Evolutionary conservation across 64 coral and sea anemone genomes (phyloP).

Genomic region (Pocillopora damicornis): DNA sequence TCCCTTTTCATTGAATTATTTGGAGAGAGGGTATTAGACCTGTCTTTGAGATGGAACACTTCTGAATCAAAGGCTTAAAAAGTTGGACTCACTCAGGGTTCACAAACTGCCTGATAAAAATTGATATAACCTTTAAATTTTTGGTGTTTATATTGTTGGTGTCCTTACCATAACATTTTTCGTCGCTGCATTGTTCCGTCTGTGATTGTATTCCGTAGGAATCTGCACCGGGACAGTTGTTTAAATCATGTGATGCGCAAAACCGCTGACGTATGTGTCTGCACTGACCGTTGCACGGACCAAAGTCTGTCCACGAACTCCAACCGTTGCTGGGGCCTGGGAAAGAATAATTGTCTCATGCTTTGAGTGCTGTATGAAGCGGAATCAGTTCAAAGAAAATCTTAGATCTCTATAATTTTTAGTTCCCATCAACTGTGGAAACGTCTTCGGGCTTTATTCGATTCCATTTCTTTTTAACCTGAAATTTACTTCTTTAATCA

Average conservation of each 20-base stretch:
- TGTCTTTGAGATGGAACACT: too few species aligned
- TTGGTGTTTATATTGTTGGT: background rate
- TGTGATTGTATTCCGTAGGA: constrained; percentile 17
- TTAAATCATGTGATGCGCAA: constrained; percentile 68
- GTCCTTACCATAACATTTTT: constrained; percentile 42
- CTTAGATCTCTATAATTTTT: too few species aligned
- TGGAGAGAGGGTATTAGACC: too few species aligned
- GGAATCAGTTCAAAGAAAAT: too few species aligned
- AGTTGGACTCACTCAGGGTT: too few species aligned
- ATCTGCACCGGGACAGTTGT: constrained; percentile 46
- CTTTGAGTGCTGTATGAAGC: background rate
- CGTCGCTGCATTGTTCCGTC: background rate
- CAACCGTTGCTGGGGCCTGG: constrained; percentile 51
- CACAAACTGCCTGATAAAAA: too few species aligned
- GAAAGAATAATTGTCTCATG: background rate
- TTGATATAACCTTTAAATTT: too few species aligned
- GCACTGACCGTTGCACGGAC: constrained; percentile 67
- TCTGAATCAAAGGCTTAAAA: too few species aligned
- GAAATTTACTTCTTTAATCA: background rate
- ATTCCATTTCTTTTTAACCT: background rate
- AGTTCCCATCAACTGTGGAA: too few species aligned
- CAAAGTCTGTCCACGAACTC: constrained; percentile 72
- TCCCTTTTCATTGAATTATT: too few species aligned
- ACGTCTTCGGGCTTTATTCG: background rate
- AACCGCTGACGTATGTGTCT: constrained; percentile 74